Conservation (phyloP, 2,888 invertebrate species). For the Megastigmus dorsalis region DNA sequence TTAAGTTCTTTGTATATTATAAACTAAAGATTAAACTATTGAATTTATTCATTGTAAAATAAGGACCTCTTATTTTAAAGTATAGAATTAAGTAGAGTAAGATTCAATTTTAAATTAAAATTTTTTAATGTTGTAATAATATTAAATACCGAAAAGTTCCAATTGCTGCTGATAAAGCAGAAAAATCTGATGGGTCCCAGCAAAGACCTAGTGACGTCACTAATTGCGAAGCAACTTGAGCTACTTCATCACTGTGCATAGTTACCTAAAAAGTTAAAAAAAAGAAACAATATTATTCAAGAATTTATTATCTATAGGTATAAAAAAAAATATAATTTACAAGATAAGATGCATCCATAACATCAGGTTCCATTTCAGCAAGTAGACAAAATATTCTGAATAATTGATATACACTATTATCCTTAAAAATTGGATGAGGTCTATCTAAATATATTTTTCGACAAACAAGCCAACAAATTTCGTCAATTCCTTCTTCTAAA, state of each 20-base stretch:
- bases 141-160: slow-evolving; percentile 69
- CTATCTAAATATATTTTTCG: slow-evolving; percentile 80
- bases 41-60: too few relatives aligned
- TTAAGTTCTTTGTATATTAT: not conserved
- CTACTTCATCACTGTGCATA: slow-evolving; percentile 83
- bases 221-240: slow-evolving; percentile 81
- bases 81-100: not conserved
- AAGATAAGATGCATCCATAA: slow-evolving; percentile 70
- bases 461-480: slow-evolving; percentile 87
- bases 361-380: slow-evolving; percentile 82
- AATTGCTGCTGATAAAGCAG: slow-evolving; percentile 70
- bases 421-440: slow-evolving; percentile 79
- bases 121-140: slow-evolving; percentile 30
- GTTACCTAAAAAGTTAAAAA: slow-evolving; percentile 76
- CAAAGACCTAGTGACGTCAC: slow-evolving; percentile 82
- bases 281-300: slow-evolving; percentile 2
- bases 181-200: slow-evolving; percentile 81
- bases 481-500: slow-evolving; percentile 73
- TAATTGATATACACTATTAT: slow-evolving; percentile 82
- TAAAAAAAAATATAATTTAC: slow-evolving; percentile 7
- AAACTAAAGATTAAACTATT: not conserved
- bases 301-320: not conserved
- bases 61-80: too few relatives aligned
- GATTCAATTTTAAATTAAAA: not conserved
- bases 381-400: slow-evolving; percentile 88